phyloP scores from a whole-genome alignment of 2,888 invertebrate genomes.

The Pyrocoelia pectoralis region DNA sequence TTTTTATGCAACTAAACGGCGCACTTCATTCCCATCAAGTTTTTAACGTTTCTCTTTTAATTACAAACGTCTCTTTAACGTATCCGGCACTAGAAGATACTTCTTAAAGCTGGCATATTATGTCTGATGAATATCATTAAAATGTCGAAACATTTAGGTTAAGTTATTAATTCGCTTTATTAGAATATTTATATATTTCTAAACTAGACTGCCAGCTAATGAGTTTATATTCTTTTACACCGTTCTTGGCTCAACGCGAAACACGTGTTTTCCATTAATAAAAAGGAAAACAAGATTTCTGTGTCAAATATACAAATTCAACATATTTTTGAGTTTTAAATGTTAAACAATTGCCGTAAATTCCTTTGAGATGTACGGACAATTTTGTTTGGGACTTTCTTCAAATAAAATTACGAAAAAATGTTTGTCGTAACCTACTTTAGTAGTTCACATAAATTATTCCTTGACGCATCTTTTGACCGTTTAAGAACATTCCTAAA shows the following conservation, averaged over 20 bases:
- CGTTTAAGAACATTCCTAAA: no score
- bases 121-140: not conserved
- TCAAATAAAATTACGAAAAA: no score
- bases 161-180: not conserved
- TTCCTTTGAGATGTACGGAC: no score
- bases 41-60: no score
- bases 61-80: no score
- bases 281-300: not conserved
- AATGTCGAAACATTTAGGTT: not conserved
- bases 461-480: no score
- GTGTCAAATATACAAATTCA: slow-evolving; percentile 1
- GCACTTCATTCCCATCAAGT: no score
- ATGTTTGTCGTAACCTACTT: no score
- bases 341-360: not conserved
- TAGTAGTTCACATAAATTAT: no score
- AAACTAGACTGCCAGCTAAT: not conserved
- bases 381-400: no score
- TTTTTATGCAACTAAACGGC: no score
- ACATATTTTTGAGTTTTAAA: not conserved
- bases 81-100: no score
- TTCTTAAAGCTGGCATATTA: not conserved
- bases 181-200: not conserved
- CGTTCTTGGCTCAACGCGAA: not conserved
- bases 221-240: not conserved
- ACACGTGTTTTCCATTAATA: slow-evolving; percentile 1